These are phyloP conservation scores for Sericinus montela DNA, from an alignment of 2,888 invertebrate genomes.

Conservation along the genomic window DNA sequence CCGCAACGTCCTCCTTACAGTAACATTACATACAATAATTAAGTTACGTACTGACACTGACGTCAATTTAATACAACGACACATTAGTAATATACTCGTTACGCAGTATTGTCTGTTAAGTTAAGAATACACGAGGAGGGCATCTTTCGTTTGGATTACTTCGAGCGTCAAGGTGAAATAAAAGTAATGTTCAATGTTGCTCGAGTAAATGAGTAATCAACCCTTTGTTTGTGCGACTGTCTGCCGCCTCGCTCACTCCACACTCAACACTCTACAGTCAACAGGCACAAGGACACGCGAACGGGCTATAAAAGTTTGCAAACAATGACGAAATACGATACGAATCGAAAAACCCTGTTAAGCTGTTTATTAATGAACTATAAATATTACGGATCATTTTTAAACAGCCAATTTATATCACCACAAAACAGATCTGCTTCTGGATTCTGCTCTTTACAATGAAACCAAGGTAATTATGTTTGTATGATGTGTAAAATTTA, in stretches of 20 bases:
- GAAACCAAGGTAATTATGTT: too few relatives aligned
- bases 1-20: too few relatives aligned
- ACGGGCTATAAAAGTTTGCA: conserved; percentile 33
- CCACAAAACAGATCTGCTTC: too few relatives aligned
- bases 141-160: conserved; percentile 5
- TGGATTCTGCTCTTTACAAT: too few relatives aligned
- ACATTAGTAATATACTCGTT: background rate
- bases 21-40: too few relatives aligned
- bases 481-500: too few relatives aligned
- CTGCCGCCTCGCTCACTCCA: conserved; percentile 10
- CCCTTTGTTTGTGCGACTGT: conserved; percentile 39
- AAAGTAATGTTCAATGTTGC: conserved; percentile 55
- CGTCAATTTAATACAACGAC: background rate
- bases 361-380: background rate
- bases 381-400: background rate
- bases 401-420: too few relatives aligned
- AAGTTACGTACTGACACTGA: too few relatives aligned
- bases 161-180: conserved; percentile 38
- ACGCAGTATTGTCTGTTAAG: background rate
- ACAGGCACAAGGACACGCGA: conserved; percentile 34
- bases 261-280: conserved; percentile 26
- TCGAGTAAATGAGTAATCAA: conserved; percentile 42
- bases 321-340: conserved; percentile 31
- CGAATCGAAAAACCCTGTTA: background rate
- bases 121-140: conserved; percentile 1